Conservation (phyloP, 1,140 invertebrate genomes). For the Drosophila simulans region DNA sequence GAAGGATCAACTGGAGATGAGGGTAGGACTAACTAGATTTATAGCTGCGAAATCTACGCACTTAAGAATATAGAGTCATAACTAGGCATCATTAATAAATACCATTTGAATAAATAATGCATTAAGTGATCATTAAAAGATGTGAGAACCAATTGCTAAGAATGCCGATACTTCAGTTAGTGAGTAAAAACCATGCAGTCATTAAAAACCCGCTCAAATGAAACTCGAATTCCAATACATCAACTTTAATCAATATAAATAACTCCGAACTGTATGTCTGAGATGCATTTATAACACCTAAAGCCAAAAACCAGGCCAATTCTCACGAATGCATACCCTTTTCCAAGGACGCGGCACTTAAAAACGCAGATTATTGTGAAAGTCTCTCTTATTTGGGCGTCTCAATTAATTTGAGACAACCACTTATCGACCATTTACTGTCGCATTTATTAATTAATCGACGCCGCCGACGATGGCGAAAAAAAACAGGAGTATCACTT, state of each 20-base stretch:
- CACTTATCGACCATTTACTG: constrained; percentile 79
- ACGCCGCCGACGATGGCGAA: constrained; percentile 30
- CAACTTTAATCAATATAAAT: too few relatives aligned
- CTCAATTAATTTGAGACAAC: constrained; percentile 45
- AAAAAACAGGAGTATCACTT: constrained; percentile 23
- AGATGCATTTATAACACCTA: background rate
- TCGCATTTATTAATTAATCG: constrained; percentile 81
- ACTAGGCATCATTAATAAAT: background rate
- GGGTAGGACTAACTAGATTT: constrained; percentile 4
- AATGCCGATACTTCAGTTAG: too few relatives aligned
- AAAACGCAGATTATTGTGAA: constrained; percentile 19
- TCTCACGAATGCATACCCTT: constrained; percentile 21
- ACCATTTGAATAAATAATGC: background rate
- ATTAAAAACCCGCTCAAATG: background rate
- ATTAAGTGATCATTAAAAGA: background rate
- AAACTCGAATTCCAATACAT: too few relatives aligned
- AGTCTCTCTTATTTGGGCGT: constrained; percentile 16
- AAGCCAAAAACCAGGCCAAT: constrained; percentile 2
- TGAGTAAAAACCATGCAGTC: too few relatives aligned
- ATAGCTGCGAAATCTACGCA: background rate
- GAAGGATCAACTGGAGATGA: background rate
- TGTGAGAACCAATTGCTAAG: too few relatives aligned
- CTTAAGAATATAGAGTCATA: background rate
- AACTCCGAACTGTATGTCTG: background rate
- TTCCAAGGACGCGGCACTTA: constrained; percentile 26